Base-by-base conservation (phyloP, 2,797 vertebrate genomes). In the Pelobates cultripes region DNA sequence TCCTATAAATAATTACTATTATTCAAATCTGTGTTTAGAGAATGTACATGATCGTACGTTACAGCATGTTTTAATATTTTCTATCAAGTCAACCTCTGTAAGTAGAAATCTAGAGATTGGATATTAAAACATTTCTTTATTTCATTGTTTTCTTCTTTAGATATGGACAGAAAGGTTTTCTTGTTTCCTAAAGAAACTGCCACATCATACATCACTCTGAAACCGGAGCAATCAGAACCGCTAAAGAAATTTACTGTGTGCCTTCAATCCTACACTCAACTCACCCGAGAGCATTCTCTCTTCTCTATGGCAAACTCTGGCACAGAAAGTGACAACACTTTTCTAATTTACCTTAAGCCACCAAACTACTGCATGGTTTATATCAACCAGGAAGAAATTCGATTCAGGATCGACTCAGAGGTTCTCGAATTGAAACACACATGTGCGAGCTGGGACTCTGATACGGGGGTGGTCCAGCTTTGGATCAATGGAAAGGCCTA, bases 401-500 rank as follows among this genome's bases (percentile, higher is more conserved):
- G 43, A 12, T 73, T 43, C 4, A 75, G 1, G 14, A 13, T n/a
- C 3, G 69, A 73, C 40, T 0, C 45, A 3, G 17, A 14, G 4
- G 0, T 0, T 74, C 80, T 74, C 55, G 40, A 15, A 68, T 92
- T 89, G 93, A 91, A 88, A 84, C 90, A 91, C 0, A 4, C 90
- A n/a, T 94, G 93, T 1, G 75, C 88, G 12, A 87, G 88, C 43
- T 94, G 93, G 93, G 88, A 93, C 40, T 88, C 89, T 0, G 0
- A 2, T 0, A 82, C 86, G 0, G 93, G 90, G 2, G 68, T 89
- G 55, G 79, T 53, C 17, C 66, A 82, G 4, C 71, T 89, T 61
- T 87, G 94, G 93, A n/a, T 94, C 45, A 89, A 94, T 0, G 90
- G 92, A 1, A 92, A 86, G 4, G 87, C 92, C 15, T 88, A 92